Percentiles rank a stretch among this genome's conserved stretches.
Evolutionary conservation across 2,888 invertebrate genomes (phyloP).

Genomic region (Eristalis tenax): DNA sequence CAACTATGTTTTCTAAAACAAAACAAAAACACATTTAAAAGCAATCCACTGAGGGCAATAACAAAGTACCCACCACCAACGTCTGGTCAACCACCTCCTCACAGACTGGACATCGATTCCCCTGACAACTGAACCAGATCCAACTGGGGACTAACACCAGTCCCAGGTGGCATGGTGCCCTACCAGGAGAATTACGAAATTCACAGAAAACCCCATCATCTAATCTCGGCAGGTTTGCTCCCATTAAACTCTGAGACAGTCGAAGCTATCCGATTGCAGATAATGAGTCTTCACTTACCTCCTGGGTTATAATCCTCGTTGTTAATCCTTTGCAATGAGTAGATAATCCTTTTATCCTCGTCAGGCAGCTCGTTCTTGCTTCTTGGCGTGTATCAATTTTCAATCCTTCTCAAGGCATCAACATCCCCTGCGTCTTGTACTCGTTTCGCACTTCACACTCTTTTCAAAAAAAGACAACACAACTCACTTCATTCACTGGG

Average conservation of each 20-base stretch:
- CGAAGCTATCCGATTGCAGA: not conserved
- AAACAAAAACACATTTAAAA: too few species aligned
- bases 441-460: not conserved
- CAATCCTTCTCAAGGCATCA: not conserved
- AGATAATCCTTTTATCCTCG: conserved; percentile 2
- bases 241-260: not conserved
- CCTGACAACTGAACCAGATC: too few species aligned
- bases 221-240: not conserved
- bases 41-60: too few species aligned
- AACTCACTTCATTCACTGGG: not conserved
- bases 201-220: not conserved
- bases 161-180: too few species aligned
- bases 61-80: too few species aligned
- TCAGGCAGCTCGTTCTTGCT: not conserved
- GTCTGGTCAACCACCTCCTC: too few species aligned
- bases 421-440: not conserved
- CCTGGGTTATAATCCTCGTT: conserved; percentile 21
- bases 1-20: too few species aligned
- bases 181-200: not conserved
- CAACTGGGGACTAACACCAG: too few species aligned
- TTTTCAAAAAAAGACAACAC: not conserved
- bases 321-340: conserved; percentile 21
- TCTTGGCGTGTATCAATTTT: not conserved
- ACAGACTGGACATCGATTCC: too few species aligned
- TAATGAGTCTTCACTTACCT: conserved; percentile 23